Evolutionary conservation across 2,888 invertebrate genomes (phyloP).

Genomic region (Cephonodes hylas): DNA sequence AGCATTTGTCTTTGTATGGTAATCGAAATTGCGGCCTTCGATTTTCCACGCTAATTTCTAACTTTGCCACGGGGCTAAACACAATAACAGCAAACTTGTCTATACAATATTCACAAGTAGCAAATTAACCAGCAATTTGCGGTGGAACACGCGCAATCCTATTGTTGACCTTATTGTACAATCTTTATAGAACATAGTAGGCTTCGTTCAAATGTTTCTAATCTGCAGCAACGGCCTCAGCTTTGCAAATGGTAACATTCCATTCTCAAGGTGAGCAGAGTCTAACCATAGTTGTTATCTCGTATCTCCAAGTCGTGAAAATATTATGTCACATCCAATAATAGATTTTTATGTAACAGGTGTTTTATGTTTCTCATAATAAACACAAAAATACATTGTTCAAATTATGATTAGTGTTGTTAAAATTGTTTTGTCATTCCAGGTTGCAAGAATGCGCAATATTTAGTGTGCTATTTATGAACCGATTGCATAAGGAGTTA

Average conservation of each 20-base stretch:
- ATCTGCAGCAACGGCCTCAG: slow-evolving; percentile 28
- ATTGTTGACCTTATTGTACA: background rate
- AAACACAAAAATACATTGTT: background rate
- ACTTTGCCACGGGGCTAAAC: no score
- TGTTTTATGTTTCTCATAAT: background rate
- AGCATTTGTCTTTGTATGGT: no score
- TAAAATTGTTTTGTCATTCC: background rate
- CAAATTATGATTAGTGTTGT: background rate
- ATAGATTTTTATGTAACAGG: slow-evolving; percentile 23
- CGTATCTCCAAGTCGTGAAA: slow-evolving; percentile 45
- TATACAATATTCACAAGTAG: no score
- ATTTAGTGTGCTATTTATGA: background rate
- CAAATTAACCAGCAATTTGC: no score
- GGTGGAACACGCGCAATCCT: background rate
- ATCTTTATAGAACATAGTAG: background rate
- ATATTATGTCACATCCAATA: slow-evolving; percentile 53
- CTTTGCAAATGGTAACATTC: slow-evolving; percentile 62
- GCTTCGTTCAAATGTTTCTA: background rate
- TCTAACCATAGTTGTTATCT: slow-evolving; percentile 50
- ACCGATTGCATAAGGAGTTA: background rate
- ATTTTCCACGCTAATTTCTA: no score
- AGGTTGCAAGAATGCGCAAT: background rate
- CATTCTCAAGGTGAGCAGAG: slow-evolving; percentile 68
- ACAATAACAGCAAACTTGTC: no score
- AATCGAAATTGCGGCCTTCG: no score